Evolutionary conservation across 2,888 invertebrate species (phyloP).

Genomic region (Pseudanteris insignis): DNA sequence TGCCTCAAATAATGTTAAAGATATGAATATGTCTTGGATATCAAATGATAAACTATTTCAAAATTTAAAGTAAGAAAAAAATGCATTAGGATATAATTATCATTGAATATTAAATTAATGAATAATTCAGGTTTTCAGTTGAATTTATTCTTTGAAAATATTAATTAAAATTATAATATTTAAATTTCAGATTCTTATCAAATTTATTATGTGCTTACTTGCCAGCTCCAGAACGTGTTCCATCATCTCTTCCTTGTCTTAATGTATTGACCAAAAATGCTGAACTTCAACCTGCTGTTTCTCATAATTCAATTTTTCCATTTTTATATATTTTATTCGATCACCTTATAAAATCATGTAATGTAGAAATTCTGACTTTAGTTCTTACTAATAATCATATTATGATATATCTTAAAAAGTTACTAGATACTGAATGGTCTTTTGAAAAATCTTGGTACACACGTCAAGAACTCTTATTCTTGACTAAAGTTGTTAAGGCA

Average conservation of each 20-base stretch:
- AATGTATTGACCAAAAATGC: conserved; percentile 66
- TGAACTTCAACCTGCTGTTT: conserved; percentile 67
- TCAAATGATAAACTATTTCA: conserved; percentile 51
- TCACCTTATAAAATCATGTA: conserved; percentile 43
- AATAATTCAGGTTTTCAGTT: too few species aligned
- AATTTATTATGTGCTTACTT: conserved; percentile 67
- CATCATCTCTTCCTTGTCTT: conserved; percentile 66
- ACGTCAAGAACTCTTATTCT: conserved; percentile 54
- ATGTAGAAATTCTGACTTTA: conserved; percentile 43
- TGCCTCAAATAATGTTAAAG: conserved; percentile 46
- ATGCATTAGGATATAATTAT: too few species aligned
- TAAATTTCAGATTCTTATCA: conserved; percentile 56
- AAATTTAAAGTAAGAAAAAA: too few species aligned
- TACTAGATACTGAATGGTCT: conserved; percentile 55
- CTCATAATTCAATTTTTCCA: conserved; percentile 66
- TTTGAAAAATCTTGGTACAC: conserved; percentile 61
- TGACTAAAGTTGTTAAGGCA: conserved; percentile 52
- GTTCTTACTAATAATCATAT: conserved; percentile 46
- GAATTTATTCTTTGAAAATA: background rate
- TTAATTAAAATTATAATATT: conserved; percentile 2
- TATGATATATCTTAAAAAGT: conserved; percentile 52
- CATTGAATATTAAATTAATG: background rate
- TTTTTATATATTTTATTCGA: conserved; percentile 61
- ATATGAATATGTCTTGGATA: conserved; percentile 50
- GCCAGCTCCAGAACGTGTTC: conserved; percentile 63